Evolutionary conservation across 1,140 invertebrate genomes (phyloP).

Genomic region (Caenorhabditis latens): DNA sequence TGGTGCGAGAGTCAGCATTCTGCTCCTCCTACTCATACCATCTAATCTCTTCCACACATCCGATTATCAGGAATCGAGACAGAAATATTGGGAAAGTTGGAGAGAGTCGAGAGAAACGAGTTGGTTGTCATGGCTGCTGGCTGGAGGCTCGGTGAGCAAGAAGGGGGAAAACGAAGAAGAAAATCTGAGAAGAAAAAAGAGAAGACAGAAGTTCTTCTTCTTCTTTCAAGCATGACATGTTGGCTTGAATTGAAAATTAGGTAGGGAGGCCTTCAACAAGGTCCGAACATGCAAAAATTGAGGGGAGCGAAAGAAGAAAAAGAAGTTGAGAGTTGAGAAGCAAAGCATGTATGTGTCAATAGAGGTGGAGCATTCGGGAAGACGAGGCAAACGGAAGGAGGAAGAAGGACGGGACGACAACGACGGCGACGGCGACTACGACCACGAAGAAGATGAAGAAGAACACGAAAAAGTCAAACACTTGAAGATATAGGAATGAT

Average conservation of each 20-base stretch:
- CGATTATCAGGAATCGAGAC: constrained; percentile 41
- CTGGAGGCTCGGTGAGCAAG: background rate
- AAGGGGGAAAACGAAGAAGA: background rate
- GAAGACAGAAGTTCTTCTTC: constrained; percentile 7
- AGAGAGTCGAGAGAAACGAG: constrained; percentile 14
- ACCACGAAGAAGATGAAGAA: background rate
- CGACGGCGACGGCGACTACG: background rate
- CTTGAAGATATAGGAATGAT: background rate
- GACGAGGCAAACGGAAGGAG: constrained; percentile 28
- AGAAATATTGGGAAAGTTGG: background rate
- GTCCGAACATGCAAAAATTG: constrained; percentile 16
- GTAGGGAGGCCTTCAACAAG: constrained; percentile 21
- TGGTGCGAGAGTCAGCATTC: constrained; percentile 24
- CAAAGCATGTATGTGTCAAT: constrained; percentile 35
- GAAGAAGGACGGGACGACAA: constrained; percentile 4
- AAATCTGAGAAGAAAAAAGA: constrained; percentile 42
- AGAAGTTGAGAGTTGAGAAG: constrained; percentile 30
- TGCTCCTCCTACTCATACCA: constrained; percentile 41
- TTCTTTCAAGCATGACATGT: constrained; percentile 28
- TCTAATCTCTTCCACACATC: constrained; percentile 44
- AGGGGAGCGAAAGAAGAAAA: constrained; percentile 2
- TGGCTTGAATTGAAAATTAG: constrained; percentile 29
- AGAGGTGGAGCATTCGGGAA: constrained; percentile 45
- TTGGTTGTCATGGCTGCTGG: constrained; percentile 33
- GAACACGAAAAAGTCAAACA: background rate